These are phyloP conservation scores for Scaptomyza montana DNA, from an alignment of 1,140 invertebrate species.

Conservation along the genomic window DNA sequence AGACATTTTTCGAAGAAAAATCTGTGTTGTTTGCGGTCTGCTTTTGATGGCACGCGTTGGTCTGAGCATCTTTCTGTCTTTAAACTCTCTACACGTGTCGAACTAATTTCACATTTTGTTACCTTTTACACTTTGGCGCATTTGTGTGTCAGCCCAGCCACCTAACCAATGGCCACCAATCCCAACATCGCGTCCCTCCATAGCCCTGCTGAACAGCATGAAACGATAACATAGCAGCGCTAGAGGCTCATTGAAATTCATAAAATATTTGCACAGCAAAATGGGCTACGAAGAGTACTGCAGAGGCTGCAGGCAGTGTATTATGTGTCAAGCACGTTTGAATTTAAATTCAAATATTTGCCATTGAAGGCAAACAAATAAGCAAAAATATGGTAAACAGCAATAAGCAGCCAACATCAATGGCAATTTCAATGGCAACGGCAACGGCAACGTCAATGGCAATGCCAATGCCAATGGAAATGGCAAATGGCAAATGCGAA, in stretches of 20 bases:
- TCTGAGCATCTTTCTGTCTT: slow-evolving; percentile 46
- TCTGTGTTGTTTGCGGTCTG: slow-evolving; percentile 35
- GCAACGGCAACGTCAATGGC: neutral
- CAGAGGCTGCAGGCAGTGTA: slow-evolving; percentile 63
- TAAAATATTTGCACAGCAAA: slow-evolving; percentile 78
- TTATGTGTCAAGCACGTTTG: slow-evolving; percentile 81
- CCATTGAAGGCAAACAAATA: slow-evolving; percentile 77
- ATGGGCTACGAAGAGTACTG: slow-evolving; percentile 64
- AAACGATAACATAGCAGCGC: slow-evolving; percentile 21
- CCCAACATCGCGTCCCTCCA: neutral
- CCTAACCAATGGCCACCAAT: slow-evolving; percentile 2
- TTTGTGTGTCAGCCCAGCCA: slow-evolving; percentile 58
- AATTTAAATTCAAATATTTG: slow-evolving; percentile 81
- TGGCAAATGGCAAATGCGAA: slow-evolving; percentile 13
- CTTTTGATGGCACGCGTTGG: slow-evolving; percentile 30
- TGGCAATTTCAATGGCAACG: slow-evolving; percentile 18
- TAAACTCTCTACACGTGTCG: slow-evolving; percentile 69
- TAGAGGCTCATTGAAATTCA: slow-evolving; percentile 76
- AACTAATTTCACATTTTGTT: slow-evolving; percentile 81
- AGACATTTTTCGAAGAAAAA: slow-evolving; percentile 2
- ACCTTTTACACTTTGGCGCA: slow-evolving; percentile 70
- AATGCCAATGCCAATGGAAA: slow-evolving; percentile 12
- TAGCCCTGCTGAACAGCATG: neutral
- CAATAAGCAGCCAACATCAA: slow-evolving; percentile 62
- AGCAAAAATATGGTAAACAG: slow-evolving; percentile 79